Conservation (phyloP, 2,113 vertebrate species). For the Lagopus leucura region DNA sequence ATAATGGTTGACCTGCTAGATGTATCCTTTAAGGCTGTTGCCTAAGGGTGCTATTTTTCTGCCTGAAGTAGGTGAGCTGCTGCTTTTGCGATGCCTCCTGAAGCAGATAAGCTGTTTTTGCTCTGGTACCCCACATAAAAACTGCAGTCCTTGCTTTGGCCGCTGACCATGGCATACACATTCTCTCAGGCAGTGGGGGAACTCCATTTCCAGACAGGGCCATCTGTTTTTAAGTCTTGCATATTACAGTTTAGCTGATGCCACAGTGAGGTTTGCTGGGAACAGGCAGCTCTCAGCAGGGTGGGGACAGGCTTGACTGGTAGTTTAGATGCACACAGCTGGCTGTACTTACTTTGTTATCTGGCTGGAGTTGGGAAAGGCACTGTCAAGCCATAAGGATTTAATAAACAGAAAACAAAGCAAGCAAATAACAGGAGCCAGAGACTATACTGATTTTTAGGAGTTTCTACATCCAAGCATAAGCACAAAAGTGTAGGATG, state of each 20-base stretch:
- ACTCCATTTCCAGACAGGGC: neutral
- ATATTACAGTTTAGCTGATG: neutral
- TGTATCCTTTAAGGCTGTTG: slow-evolving; percentile 83
- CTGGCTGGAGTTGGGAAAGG: neutral
- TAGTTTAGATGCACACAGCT: neutral
- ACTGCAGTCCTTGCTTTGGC: neutral
- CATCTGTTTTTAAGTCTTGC: neutral
- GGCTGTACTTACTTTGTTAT: neutral
- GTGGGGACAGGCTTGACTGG: neutral
- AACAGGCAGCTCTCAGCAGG: neutral
- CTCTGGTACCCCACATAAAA: neutral
- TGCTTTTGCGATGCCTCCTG: neutral
- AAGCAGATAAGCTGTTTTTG: neutral
- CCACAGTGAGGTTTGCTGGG: neutral
- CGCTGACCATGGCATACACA: accelerated
- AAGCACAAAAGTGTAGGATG: neutral
- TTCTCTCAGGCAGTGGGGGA: neutral
- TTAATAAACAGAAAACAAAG: neutral
- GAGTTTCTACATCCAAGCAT: neutral
- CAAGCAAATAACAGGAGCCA: neutral
- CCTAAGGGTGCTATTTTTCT: neutral
- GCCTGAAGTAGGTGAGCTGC: neutral
- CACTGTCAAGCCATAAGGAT: neutral
- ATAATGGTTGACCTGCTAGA: slow-evolving; percentile 91
- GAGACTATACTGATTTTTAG: neutral